These are phyloP conservation scores for Acestrorhynchus altus DNA, from an alignment of 2,797 vertebrate genomes.

Conservation along the genomic window DNA sequence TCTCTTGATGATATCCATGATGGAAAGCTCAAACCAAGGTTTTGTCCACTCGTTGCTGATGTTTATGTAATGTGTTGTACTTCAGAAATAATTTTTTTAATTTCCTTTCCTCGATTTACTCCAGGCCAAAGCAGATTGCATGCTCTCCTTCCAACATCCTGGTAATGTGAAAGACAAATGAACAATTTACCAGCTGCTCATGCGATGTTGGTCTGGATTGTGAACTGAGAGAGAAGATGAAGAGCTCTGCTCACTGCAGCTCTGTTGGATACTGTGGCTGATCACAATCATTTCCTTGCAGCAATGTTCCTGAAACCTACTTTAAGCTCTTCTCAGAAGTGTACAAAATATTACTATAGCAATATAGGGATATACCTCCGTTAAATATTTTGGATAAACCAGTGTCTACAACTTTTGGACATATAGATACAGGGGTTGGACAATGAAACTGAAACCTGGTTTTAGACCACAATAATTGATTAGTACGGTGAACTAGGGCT, in stretches of 20 bases:
- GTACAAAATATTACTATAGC: too few relatives aligned
- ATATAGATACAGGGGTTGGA: too few relatives aligned
- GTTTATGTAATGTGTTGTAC: background rate
- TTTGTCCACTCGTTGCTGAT: background rate
- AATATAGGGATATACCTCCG: too few relatives aligned
- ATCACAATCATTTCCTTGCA: too few relatives aligned
- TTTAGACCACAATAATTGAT: too few relatives aligned
- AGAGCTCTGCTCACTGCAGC: slow-evolving; percentile 8
- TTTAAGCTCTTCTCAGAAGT: too few relatives aligned
- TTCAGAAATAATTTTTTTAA: background rate
- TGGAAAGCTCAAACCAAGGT: background rate
- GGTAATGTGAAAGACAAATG: slow-evolving; percentile 68
- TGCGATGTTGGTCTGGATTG: slow-evolving; percentile 67
- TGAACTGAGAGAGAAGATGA: slow-evolving; percentile 27
- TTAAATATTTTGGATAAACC: too few relatives aligned
- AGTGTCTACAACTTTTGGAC: too few relatives aligned
- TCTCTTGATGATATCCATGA: background rate
- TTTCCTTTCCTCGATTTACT: background rate
- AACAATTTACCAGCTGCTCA: slow-evolving; percentile 77
- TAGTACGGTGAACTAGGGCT: too few relatives aligned
- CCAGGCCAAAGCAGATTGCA: background rate
- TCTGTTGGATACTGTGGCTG: background rate
- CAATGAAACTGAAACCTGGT: too few relatives aligned
- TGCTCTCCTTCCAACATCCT: background rate
- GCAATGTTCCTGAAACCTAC: too few relatives aligned